Base-by-base conservation (phyloP, 2,888 invertebrate species). In the Drosophila limbata region DNA sequence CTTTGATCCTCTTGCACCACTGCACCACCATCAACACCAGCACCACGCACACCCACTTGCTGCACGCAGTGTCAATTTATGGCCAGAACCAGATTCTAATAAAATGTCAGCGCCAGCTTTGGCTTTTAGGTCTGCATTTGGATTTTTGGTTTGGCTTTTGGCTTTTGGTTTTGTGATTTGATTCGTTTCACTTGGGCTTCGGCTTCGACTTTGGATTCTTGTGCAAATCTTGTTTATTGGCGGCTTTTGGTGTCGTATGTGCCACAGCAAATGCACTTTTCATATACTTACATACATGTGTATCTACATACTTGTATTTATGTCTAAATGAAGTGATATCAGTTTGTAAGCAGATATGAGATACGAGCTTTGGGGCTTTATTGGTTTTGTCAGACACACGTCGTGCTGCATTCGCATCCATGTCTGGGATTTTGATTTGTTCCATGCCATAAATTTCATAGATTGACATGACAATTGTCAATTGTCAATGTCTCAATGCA, bases 261-360 rank as follows among this genome's bases (percentile, higher is more conserved):
- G 89, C 69, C 73, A 44, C 52, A 74, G 61, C 77, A 81, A 84
- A 85, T 88, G 89, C 88, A 89, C 73, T 89, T 87, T 84, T 79
- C 75, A 73, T 73, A 84, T 77, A 55, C 50, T 51, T 47, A 42
- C 42, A 45, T 39, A 19, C 42, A 42, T 4, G 10, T 17, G 2
- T 17, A 19, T 37, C 3, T 19, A 15, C 31, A 44, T 10, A 55
- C n/a, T 11, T 61, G 5, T 37, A n/a, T 4, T 47, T 56, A 25
- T 25, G 5, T 31, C 37, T n/a, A 28, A 39, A 17, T 17, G 21
- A n/a, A 42, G 35, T 21, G 25, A 37, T 17, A 15, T 57, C 25
- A n/a, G 48, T 44, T 15, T 63, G 62, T 63, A 63, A 63, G 62
- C 48, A 64, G 63, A 56, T 64, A 60, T 31, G 35, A 64, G 63